phyloP scores from a whole-genome alignment of 2,113 vertebrate species.

The Psittacara wagleri region DNA sequence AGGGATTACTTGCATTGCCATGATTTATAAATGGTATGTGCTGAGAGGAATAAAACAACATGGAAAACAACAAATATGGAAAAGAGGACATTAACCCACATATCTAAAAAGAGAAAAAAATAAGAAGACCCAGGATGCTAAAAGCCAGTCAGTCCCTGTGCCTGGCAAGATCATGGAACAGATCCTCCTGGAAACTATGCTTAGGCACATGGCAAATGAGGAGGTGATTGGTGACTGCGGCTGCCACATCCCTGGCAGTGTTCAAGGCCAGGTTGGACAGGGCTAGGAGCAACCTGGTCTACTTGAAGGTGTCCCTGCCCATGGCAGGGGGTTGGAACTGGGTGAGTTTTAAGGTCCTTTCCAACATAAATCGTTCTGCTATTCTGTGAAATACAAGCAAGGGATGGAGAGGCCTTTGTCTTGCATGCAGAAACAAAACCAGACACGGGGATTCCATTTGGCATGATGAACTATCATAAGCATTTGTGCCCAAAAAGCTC shows the following conservation, averaged over 20 bases:
- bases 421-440: background rate
- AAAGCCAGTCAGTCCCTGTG: background rate
- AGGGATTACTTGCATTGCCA: background rate
- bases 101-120: background rate
- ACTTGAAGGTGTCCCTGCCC: background rate
- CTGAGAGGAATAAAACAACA: background rate
- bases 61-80: background rate
- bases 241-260: background rate
- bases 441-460: background rate
- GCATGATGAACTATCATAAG: background rate
- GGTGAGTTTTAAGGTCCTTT: background rate
- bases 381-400: background rate
- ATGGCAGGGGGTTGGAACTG: background rate
- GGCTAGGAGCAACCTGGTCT: background rate
- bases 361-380: background rate
- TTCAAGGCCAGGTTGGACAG: background rate
- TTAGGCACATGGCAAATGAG: background rate
- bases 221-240: background rate
- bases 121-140: background rate
- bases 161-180: background rate
- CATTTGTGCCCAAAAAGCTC: background rate
- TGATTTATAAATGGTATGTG: background rate
- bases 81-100: background rate
- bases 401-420: background rate
- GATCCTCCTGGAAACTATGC: background rate